Evolutionary conservation across 2,797 vertebrate species (phyloP).

Genomic region (Percopsis omiscomaycus): DNA sequence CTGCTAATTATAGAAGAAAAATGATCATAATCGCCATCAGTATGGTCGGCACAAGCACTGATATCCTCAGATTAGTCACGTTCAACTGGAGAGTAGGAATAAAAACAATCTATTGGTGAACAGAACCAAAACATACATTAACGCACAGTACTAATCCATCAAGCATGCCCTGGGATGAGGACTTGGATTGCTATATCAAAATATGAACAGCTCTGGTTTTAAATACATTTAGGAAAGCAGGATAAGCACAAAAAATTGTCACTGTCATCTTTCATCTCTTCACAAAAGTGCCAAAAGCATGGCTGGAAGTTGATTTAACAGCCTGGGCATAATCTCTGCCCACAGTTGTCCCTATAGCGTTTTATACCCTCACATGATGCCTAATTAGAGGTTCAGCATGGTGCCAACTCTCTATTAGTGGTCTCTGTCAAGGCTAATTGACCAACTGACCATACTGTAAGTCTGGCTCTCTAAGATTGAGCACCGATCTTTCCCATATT

Average conservation of each 20-base stretch:
- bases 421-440: constrained; percentile 19
- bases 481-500: not conserved
- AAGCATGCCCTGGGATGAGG: constrained; percentile 4
- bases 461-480: not conserved
- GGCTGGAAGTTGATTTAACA: constrained; percentile 51
- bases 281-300: constrained; percentile 59
- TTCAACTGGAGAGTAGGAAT: constrained; percentile 9
- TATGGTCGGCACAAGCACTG: constrained; percentile 29
- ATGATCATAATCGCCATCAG: constrained; percentile 43
- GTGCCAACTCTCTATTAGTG: constrained; percentile 45
- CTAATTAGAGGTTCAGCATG: constrained; percentile 64
- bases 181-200: not conserved
- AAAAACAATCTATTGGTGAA: constrained; percentile 29
- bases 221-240: constrained; percentile 35
- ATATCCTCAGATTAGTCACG: constrained; percentile 21
- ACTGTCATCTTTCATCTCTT: constrained; percentile 65
- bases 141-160: not conserved
- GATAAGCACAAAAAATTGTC: constrained; percentile 31
- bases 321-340: constrained; percentile 52
- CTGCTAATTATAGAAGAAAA: constrained; percentile 49
- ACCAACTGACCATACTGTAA: constrained; percentile 8
- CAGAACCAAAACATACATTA: not conserved
- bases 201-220: constrained; percentile 6
- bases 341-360: constrained; percentile 40
- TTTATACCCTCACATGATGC: constrained; percentile 51